These are phyloP conservation scores for Nasonia longicornis DNA, from an alignment of 1,140 invertebrate genomes.

Conservation along the genomic window DNA sequence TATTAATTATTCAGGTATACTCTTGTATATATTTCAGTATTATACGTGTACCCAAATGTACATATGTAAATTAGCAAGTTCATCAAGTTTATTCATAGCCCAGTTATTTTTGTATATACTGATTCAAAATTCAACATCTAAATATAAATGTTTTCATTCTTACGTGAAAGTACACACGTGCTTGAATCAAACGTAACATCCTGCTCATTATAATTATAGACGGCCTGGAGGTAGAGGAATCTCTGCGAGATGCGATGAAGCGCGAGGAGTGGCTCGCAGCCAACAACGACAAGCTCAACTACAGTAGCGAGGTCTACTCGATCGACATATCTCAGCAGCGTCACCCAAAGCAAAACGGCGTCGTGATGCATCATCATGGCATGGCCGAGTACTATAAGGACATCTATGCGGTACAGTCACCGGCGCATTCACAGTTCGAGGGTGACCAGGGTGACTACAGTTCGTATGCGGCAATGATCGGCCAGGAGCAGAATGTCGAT, in stretches of 20 bases:
- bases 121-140: neutral
- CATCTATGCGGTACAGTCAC: conserved; percentile 57
- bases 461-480: conserved; percentile 59
- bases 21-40: neutral
- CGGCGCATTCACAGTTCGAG: conserved; percentile 60
- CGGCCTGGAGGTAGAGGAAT: conserved; percentile 57
- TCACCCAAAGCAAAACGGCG: conserved; percentile 65
- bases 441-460: conserved; percentile 63
- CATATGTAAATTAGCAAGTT: neutral
- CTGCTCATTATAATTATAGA: neutral
- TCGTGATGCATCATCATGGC: conserved; percentile 49
- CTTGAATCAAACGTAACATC: neutral
- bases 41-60: neutral
- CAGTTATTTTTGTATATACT: neutral
- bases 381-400: conserved; percentile 64
- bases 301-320: conserved; percentile 62
- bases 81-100: neutral
- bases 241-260: conserved; percentile 58
- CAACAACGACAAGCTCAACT: conserved; percentile 62
- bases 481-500: conserved; percentile 67
- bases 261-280: conserved; percentile 58
- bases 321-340: conserved; percentile 58
- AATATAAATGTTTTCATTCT: neutral
- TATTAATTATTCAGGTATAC: neutral
- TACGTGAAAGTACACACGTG: neutral